Evolutionary conservation across 2,888 invertebrate species (phyloP).

Genomic region (Hydropsyche betteni): DNA sequence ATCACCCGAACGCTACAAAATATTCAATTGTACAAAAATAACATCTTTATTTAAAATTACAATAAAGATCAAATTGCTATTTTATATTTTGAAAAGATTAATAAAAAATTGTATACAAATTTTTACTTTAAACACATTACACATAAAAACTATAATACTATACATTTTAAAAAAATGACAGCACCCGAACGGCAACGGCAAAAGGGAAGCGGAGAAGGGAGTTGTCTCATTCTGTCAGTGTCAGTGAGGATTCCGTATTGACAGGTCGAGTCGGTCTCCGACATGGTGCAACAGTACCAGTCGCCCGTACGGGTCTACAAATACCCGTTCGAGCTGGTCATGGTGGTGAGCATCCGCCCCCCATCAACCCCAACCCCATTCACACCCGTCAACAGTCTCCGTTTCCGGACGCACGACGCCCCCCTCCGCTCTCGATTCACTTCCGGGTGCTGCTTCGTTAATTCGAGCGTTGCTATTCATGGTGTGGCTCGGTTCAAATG

Average conservation of each 20-base stretch:
- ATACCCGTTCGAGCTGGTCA: constrained; percentile 93
- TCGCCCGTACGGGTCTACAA: constrained; percentile 95
- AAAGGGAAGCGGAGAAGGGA: not conserved
- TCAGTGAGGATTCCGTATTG: constrained; percentile 3
- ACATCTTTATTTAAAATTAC: too few relatives aligned
- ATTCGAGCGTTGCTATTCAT: not conserved
- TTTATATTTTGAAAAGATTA: too few relatives aligned
- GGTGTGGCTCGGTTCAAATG: not conserved
- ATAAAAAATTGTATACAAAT: too few relatives aligned
- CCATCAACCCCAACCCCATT: not conserved
- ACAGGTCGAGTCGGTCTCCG: not conserved
- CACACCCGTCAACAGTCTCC: not conserved
- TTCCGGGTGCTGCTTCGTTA: not conserved
- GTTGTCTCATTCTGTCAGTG: constrained; percentile 1
- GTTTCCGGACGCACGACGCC: not conserved
- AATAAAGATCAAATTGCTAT: too few relatives aligned
- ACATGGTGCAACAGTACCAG: constrained; percentile 95
- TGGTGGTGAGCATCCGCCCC: constrained; percentile 80
- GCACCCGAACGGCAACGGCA: too few relatives aligned
- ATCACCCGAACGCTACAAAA: not conserved
- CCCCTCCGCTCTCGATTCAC: not conserved
- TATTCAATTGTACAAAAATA: not conserved
- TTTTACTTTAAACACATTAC: too few relatives aligned
- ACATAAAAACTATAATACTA: too few relatives aligned
- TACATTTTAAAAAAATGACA: too few relatives aligned